Percentiles rank a stretch among this genome's conserved stretches.
Conservation (phyloP, 2,888 invertebrate species). For the Phasia obesa region DNA sequence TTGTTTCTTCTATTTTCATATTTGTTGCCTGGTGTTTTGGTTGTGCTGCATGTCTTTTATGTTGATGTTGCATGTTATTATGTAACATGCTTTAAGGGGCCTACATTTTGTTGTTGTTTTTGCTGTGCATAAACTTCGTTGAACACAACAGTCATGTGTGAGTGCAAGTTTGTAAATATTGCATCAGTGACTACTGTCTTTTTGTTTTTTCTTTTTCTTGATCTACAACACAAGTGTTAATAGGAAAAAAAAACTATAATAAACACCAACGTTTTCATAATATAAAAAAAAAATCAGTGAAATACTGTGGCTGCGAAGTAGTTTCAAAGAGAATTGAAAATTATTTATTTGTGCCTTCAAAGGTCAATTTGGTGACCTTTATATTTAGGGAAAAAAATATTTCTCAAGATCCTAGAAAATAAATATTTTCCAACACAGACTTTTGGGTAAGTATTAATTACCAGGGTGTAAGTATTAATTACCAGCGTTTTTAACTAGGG, state of each 20-base stretch:
- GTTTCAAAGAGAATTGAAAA: no score
- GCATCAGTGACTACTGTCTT: slow-evolving; percentile 51
- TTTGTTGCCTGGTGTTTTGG: slow-evolving; percentile 25
- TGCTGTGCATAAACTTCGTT: neutral
- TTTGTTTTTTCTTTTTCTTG: no score
- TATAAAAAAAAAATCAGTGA: slow-evolving; percentile 1
- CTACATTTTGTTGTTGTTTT: slow-evolving; percentile 13
- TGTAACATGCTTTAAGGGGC: slow-evolving; percentile 67
- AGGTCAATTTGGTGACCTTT: no score
- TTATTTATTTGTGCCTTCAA: no score
- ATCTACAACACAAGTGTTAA: neutral
- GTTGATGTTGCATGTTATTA: slow-evolving; percentile 69
- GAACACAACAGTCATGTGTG: neutral
- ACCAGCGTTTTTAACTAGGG: no score
- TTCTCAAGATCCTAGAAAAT: no score
- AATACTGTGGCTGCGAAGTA: neutral
- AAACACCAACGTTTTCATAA: slow-evolving; percentile 34
- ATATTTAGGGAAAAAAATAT: no score
- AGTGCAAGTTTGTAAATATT: slow-evolving; percentile 16
- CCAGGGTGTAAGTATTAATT: no score
- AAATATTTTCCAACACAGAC: no score
- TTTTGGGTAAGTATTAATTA: no score
- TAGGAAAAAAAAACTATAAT: neutral
- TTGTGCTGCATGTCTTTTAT: slow-evolving; percentile 56
- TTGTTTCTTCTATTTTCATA: slow-evolving; percentile 1